Conservation (phyloP, 2,797 vertebrate species). For the Myripristis jacobus region DNA sequence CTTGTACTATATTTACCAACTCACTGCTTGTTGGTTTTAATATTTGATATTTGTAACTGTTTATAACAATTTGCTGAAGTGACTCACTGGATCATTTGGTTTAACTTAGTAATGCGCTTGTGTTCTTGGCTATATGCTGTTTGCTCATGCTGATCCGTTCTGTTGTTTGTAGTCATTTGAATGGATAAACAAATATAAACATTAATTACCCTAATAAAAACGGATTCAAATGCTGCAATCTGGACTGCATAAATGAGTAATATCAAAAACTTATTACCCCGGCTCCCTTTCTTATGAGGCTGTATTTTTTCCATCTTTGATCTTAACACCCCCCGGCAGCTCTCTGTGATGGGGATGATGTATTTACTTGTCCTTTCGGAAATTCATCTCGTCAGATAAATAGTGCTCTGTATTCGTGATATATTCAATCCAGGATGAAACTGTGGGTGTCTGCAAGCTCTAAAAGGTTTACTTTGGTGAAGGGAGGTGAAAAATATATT, state of each 20-base stretch:
- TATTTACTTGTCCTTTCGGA: too few relatives aligned
- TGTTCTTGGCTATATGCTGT: too few relatives aligned
- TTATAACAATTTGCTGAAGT: background rate
- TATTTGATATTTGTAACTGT: background rate
- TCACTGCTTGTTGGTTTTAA: too few relatives aligned
- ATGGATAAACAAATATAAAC: conserved; percentile 8
- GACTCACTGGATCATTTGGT: background rate
- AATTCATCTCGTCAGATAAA: too few relatives aligned
- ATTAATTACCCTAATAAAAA: conserved; percentile 27
- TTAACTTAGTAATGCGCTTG: background rate
- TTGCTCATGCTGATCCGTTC: background rate
- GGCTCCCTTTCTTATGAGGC: conserved; percentile 31
- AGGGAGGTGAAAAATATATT: conserved; percentile 18
- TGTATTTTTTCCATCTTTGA: conserved; percentile 56
- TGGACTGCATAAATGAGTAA: background rate
- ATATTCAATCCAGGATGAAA: conserved; percentile 45
- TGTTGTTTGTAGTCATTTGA: conserved; percentile 9
- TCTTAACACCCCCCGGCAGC: conserved; percentile 39
- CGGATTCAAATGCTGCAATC: conserved; percentile 8
- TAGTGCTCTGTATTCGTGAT: conserved; percentile 20
- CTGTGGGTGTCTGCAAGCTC: conserved; percentile 30
- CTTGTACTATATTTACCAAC: background rate
- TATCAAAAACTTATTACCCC: conserved; percentile 33
- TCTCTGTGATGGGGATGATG: conserved; percentile 30
- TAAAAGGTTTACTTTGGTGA: conserved; percentile 41